phyloP scores from a whole-genome alignment of 2,113 vertebrate species.

The Anoplopoma fimbria region DNA sequence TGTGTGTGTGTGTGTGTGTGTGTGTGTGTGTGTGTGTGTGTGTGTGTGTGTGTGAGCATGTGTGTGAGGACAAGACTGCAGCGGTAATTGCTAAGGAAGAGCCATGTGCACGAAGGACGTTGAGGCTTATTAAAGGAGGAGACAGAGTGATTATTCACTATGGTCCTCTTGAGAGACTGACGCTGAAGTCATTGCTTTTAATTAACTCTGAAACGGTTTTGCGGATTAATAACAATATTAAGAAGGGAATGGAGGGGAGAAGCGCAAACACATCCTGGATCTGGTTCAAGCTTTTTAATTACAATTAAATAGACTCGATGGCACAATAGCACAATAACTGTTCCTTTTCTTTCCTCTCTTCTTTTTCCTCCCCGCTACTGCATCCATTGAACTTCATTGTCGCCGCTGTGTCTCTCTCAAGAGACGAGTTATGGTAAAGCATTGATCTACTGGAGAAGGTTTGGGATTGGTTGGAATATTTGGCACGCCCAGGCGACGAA shows the following conservation, averaged over 20 bases:
- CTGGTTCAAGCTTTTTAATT: conserved; percentile 81
- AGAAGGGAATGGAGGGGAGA: conserved; percentile 73
- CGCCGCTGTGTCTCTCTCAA: conserved; percentile 48
- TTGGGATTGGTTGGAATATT: conserved; percentile 38
- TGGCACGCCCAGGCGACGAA: conserved; percentile 19
- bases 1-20: conserved; percentile 9
- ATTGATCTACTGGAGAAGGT: conserved; percentile 48
- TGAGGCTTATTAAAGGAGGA: conserved; percentile 84
- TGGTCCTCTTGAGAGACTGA: conserved; percentile 81
- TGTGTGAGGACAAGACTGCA: conserved; percentile 61
- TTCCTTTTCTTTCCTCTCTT: conserved; percentile 43
- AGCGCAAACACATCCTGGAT: conserved; percentile 79
- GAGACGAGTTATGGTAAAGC: conserved; percentile 34
- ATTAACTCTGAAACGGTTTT: conserved; percentile 84
- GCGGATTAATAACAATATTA: conserved; percentile 86
- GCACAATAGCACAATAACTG: conserved; percentile 68
- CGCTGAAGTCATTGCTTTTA: conserved; percentile 84
- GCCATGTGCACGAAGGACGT: conserved; percentile 80
- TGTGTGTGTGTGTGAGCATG: conserved; percentile 44
- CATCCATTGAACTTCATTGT: conserved; percentile 48
- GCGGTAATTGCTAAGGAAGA: conserved; percentile 79
- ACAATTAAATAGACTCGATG: conserved; percentile 74
- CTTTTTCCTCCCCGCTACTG: conserved; percentile 5
- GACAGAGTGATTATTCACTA: conserved; percentile 85
- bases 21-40: conserved; percentile 23